Evolutionary conservation across 2,113 vertebrate species (phyloP).

Genomic region (Hassar affinis): DNA sequence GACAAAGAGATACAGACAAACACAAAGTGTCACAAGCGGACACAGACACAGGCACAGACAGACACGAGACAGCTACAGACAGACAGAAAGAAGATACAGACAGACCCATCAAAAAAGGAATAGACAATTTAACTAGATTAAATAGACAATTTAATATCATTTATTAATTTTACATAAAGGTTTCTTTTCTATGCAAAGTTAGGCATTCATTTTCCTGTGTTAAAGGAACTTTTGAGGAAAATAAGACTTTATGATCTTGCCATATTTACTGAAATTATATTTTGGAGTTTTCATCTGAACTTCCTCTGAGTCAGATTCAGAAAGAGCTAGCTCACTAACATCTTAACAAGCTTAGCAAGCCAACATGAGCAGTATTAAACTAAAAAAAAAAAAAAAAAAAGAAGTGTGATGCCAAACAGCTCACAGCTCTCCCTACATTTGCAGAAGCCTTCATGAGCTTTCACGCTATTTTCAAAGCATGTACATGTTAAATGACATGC

Average conservation of each 20-base stretch:
- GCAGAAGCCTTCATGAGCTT: constrained; percentile 7
- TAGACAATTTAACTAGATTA: constrained; percentile 2
- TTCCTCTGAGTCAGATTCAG: background rate
- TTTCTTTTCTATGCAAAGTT: background rate
- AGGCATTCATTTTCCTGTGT: background rate
- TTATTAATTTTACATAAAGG: too few relatives aligned
- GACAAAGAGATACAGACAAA: too few relatives aligned
- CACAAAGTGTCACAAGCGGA: too few relatives aligned
- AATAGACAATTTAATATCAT: too few relatives aligned
- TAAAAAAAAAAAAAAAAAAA: background rate
- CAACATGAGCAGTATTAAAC: background rate
- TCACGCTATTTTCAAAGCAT: constrained; percentile 13
- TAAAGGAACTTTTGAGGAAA: background rate
- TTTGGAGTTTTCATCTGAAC: background rate
- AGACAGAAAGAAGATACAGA: background rate
- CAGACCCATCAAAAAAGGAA: background rate
- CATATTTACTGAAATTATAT: background rate
- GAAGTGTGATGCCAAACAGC: background rate
- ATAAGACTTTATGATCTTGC: background rate
- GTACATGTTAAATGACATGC: constrained; percentile 49
- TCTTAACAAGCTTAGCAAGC: constrained; percentile 13
- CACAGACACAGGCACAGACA: background rate
- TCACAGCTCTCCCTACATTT: background rate
- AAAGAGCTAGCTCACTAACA: background rate
- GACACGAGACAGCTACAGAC: background rate